Evolutionary conservation across 2,888 invertebrate genomes (phyloP).

Genomic region (Pammene fasciana): DNA sequence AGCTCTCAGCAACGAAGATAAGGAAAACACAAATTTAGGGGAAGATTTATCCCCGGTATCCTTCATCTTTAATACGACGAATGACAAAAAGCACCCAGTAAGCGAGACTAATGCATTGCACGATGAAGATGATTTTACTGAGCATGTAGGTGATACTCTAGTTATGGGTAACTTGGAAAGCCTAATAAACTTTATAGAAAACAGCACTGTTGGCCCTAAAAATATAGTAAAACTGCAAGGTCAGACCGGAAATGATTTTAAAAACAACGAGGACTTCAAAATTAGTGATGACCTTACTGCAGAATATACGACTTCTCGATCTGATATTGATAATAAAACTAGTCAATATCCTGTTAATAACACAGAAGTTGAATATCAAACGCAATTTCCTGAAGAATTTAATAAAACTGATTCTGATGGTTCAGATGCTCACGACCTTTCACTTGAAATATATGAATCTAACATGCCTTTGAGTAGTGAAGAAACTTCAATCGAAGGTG

Average conservation of each 20-base stretch:
- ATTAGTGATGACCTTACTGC: neutral
- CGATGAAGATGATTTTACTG: neutral
- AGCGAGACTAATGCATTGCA: constrained; percentile 3
- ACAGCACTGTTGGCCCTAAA: neutral
- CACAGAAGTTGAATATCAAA: neutral
- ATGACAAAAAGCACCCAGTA: neutral
- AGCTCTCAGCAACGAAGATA: neutral
- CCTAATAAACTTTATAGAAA: neutral
- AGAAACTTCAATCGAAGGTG: constrained; percentile 3
- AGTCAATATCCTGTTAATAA: neutral
- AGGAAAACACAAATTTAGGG: neutral
- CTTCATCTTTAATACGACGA: neutral
- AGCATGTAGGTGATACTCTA: neutral
- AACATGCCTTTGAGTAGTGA: constrained; percentile 6
- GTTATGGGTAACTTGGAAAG: neutral
- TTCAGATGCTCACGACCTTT: neutral
- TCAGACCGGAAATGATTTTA: neutral
- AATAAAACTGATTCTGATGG: neutral
- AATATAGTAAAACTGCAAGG: neutral
- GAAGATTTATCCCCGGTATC: neutral
- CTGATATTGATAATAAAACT: no score
- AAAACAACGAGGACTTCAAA: neutral
- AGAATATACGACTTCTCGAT: neutral
- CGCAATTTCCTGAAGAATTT: neutral
- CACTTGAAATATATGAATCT: constrained; percentile 10